Base-by-base conservation (phyloP, 2,888 invertebrate genomes). In the Conchocele bisecta region DNA sequence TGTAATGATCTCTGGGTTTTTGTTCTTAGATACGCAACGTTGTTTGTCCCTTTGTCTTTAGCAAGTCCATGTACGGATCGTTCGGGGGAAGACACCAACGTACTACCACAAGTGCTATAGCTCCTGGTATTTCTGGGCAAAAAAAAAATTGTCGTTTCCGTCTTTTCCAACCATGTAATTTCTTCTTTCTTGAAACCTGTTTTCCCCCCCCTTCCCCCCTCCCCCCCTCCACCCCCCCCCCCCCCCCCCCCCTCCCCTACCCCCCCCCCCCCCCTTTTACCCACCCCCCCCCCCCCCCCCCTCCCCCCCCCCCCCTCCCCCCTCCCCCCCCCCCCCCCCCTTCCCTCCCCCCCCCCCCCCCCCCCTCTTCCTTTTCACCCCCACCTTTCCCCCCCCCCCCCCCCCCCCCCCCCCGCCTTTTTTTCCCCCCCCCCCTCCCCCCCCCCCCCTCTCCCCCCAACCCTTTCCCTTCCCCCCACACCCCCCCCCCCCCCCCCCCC, bases 371-470 rank as follows among this genome's bases (percentile, higher is more conserved):
- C 17, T 37, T 11, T 39, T 22, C 22, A 15, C 24, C n/a, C 22
- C 9, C 24, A 7, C 17, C 9, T 39, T 39, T 20, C 37, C 22
- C 37, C 24, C 11, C 39, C 50, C 28, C 20, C 22, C 44, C 35
- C 41, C 44, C 54, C 17, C 20, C 42, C 31, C 44, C 35, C 41
- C 68, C 35, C 41, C 28, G 35, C 31, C 39, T 28, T 39, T 41
- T n/a, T 39, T 42, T n/a, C 37, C 24, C 37, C 15, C 37, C 24
- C 54, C 22, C 37, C 24, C 37, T 39, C 37, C 20, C 37, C 22
- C 28, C 28, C 28, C 17, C 28, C 28, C 28, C 17, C 50, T 26
- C 24, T 26, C 28, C 11, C 28, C 17, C 28, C 44, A 28, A 22
- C 41, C 22, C 33, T 39, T 2, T 35, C 37, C 31, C 35, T 22